These are phyloP conservation scores for Galbula dea DNA, from an alignment of 2,113 vertebrate species.

Conservation along the genomic window DNA sequence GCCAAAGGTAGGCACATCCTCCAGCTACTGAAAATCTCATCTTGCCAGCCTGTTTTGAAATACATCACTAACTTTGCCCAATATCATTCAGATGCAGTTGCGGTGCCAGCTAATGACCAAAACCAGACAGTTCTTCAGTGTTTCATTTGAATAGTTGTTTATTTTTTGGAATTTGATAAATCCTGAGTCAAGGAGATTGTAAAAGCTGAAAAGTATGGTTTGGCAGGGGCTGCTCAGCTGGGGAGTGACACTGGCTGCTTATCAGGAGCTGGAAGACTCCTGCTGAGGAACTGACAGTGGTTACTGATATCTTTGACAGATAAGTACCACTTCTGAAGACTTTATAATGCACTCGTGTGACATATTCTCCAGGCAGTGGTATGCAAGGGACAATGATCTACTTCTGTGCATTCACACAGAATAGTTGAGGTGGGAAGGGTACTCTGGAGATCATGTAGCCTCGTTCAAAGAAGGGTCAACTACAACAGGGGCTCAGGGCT, in stretches of 20 bases:
- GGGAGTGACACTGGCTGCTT: neutral
- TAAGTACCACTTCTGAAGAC: neutral
- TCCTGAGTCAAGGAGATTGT: neutral
- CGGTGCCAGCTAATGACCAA: neutral
- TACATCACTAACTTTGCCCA: neutral
- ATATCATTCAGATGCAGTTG: neutral
- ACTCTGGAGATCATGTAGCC: neutral
- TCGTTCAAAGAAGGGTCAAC: neutral
- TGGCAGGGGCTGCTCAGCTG: neutral
- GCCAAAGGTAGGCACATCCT: neutral
- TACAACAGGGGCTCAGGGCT: neutral
- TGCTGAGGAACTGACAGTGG: neutral
- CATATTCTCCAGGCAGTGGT: neutral
- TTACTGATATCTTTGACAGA: neutral
- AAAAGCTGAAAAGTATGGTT: neutral
- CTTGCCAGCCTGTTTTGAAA: neutral
- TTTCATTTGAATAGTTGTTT: neutral
- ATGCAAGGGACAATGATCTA: neutral
- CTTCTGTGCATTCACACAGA: neutral
- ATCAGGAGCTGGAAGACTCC: neutral
- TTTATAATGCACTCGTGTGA: neutral
- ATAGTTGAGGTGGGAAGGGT: neutral
- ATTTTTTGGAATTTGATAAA: neutral
- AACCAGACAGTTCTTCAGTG: neutral
- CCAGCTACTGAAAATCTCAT: neutral